Base-by-base conservation (phyloP, 2,888 invertebrate genomes). In the Caenorhabditis sinica region DNA sequence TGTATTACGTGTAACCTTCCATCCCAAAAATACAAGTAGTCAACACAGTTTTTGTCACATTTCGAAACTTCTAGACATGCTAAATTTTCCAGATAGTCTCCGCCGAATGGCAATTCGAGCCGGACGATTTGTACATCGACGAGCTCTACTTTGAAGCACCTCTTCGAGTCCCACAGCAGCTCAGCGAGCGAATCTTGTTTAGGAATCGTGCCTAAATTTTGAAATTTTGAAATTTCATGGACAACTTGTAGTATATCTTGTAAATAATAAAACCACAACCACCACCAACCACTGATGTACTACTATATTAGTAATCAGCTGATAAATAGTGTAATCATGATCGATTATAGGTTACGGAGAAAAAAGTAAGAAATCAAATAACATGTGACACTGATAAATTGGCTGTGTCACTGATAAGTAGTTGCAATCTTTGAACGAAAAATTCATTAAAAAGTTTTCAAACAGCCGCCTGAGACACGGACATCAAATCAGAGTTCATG, bases 101-200 rank as follows among this genome's bases (percentile, higher is more conserved):
- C 40, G 72, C 69, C 43, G 77, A 74, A 43, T 87, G 83, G 87
- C 76, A 83, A 65, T 87, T 87, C 58, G 75, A 83, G 53, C 74
- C 76, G 28, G 87, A 85, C 68, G 87, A 87, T 58, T 23, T 87
- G 23, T 76, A 72, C 69, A 82, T 87, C 75, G 82, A 85, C n/a
- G 81, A 81, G 53, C 69, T 87, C 60, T 72, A 81, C 76, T 85
- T 87, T 53, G 82, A 85, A 58, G 72, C 76, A 20, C 83, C 79
- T 6, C 66, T 49, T 8, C 72, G 30, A 30, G 23, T 66, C 17
- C 61, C 43, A 5, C n/a, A 49, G 20, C 49, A n/a, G 28, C n/a
- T 61, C 23, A 53, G 65, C 6, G 20, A 66, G 43, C 40, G 71
- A 36, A 51, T 33, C 30, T 45, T 73, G 68, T 33, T 23, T 77